phyloP scores from a whole-genome alignment of 2,113 vertebrate species.

The Clupea harengus region DNA sequence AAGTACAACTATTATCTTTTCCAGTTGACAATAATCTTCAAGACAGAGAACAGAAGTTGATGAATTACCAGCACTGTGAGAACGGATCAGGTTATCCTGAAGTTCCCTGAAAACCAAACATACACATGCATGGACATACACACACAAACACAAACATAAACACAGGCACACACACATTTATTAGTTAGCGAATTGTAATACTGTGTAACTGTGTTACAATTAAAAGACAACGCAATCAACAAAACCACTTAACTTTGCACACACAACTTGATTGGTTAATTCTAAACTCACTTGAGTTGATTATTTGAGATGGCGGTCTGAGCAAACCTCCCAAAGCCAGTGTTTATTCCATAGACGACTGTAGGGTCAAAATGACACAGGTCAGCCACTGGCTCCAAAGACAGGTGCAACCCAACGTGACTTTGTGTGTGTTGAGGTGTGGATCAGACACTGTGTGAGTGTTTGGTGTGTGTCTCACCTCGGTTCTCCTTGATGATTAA shows the following conservation, averaged over 20 bases:
- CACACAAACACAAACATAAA: background rate
- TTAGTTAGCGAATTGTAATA: no score
- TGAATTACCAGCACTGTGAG: conserved; percentile 77
- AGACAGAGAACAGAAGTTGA: conserved; percentile 2
- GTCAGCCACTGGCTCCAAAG: background rate
- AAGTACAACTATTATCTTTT: background rate
- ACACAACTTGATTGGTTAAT: no score
- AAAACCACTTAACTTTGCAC: background rate
- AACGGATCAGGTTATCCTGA: conserved; percentile 79
- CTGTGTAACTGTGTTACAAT: background rate
- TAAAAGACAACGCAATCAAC: no score
- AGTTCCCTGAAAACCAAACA: conserved; percentile 62
- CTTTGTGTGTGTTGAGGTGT: no score
- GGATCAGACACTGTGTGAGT: no score
- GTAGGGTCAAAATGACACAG: background rate
- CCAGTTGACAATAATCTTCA: background rate
- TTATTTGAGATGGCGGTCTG: conserved; percentile 13
- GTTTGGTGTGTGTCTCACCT: background rate
- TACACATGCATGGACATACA: no score
- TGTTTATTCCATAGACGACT: conserved; percentile 39
- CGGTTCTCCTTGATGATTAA: conserved; percentile 20
- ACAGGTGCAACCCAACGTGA: no score
- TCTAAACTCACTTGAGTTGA: conserved; percentile 34
- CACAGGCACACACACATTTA: background rate
- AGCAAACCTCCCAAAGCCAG: conserved; percentile 33